These are phyloP conservation scores for Lysiphlebus fabarum DNA, from an alignment of 1,140 invertebrate genomes.

Conservation along the genomic window DNA sequence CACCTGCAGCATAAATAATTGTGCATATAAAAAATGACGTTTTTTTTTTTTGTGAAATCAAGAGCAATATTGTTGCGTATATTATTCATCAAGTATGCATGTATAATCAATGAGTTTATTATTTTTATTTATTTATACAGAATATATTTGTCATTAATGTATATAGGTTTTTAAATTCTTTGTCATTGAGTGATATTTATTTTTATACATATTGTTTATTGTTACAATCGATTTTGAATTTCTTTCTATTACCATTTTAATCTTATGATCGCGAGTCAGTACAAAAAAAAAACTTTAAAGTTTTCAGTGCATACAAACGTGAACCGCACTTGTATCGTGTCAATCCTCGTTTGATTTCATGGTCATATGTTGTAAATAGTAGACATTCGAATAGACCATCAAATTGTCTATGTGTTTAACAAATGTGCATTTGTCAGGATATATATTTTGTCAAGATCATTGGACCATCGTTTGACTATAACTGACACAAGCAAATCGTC, in stretches of 20 bases:
- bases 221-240: background rate
- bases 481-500: constrained; percentile 41
- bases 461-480: constrained; percentile 16
- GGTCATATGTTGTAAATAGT: constrained; percentile 6
- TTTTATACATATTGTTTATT: no score
- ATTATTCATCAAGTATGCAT: no score
- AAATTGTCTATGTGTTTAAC: background rate
- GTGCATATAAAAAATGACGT: no score
- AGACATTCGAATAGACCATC: constrained; percentile 10
- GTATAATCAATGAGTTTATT: no score
- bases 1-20: no score
- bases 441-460: no score
- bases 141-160: no score
- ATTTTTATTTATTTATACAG: no score
- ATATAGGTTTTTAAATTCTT: no score
- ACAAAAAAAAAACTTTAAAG: no score
- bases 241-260: constrained; percentile 13
- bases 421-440: background rate
- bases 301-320: background rate
- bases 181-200: background rate
- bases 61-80: no score
- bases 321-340: constrained; percentile 14
- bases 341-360: constrained; percentile 29
- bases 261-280: background rate
- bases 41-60: no score